Percentiles rank a stretch among this genome's conserved stretches.
phyloP scores from a whole-genome alignment of 2,797 vertebrate genomes.

The Apogon talboti region DNA sequence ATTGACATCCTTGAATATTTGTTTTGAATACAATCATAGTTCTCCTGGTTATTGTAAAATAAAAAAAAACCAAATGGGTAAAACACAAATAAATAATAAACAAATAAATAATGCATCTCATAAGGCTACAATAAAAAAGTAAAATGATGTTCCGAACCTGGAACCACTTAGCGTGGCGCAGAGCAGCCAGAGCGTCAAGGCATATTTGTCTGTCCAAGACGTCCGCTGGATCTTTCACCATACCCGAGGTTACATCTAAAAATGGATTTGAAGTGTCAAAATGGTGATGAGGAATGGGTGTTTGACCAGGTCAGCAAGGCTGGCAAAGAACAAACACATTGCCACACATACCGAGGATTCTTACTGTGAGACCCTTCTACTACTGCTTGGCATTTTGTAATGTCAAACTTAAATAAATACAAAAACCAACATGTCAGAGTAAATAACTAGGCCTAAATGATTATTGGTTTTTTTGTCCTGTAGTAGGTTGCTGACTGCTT shows the following conservation, averaged over 20 bases:
- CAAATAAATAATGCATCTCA: conserved; percentile 87
- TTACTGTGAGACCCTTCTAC: conserved; percentile 39
- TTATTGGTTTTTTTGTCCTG: no score
- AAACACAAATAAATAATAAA: conserved; percentile 68
- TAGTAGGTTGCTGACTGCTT: no score
- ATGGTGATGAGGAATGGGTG: conserved; percentile 99
- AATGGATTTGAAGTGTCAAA: conserved; percentile 99
- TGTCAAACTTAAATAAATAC: conserved; percentile 10
- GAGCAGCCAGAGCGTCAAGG: conserved; percentile 99
- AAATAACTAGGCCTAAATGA: conserved; percentile 13
- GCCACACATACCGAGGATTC: conserved; percentile 94
- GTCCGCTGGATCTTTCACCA: conserved; percentile 99
- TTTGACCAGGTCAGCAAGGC: conserved; percentile 99
- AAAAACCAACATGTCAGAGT: conserved; percentile 5
- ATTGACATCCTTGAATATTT: conserved; percentile 87
- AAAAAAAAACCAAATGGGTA: conserved; percentile 53
- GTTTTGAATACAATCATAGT: conserved; percentile 67
- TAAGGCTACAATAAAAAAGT: conserved; percentile 99
- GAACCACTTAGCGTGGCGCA: conserved; percentile 99
- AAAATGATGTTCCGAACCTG: conserved; percentile 99
- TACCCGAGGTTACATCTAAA: conserved; percentile 99
- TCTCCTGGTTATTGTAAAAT: conserved; percentile 46
- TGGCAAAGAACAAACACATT: conserved; percentile 92
- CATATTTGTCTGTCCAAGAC: conserved; percentile 99
- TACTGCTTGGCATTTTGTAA: conserved; percentile 16